A percentile compares a stretch with the other conserved stretches of the same genome.
phyloP scores from a whole-genome alignment of 2,113 vertebrate genomes.

The Cinclus mexicanus region DNA sequence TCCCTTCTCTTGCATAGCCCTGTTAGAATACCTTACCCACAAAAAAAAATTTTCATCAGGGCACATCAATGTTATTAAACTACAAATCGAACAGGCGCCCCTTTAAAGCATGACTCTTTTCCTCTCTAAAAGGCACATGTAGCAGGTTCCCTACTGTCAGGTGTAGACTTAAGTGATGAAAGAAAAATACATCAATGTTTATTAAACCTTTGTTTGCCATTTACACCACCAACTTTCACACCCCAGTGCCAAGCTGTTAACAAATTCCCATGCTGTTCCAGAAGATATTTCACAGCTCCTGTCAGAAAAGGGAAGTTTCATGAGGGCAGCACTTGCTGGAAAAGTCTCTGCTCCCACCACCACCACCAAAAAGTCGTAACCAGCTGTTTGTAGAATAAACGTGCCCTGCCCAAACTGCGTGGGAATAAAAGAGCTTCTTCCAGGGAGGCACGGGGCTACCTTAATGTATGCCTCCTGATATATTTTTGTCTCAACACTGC shows the following conservation, averaged over 20 bases:
- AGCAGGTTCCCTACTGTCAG: constrained; percentile 41
- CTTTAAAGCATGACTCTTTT: neutral
- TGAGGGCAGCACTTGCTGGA: neutral
- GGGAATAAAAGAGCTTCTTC: neutral
- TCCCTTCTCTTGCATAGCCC: neutral
- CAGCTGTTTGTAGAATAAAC: constrained; percentile 20
- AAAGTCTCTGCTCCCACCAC: constrained; percentile 21
- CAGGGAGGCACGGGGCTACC: neutral
- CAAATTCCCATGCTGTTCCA: constrained; percentile 44
- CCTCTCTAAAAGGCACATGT: neutral
- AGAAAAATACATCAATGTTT: constrained; percentile 64
- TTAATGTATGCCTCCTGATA: neutral
- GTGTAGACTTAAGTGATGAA: constrained; percentile 40
- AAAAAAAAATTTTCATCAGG: neutral
- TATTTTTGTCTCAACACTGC: neutral
- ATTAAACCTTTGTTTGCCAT: constrained; percentile 63
- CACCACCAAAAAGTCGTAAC: constrained; percentile 21
- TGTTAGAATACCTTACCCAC: neutral
- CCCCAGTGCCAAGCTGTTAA: constrained; percentile 55
- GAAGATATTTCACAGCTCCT: constrained; percentile 61
- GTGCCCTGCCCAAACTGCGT: neutral
- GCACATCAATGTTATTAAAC: neutral
- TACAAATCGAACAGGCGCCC: neutral
- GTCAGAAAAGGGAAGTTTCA: constrained; percentile 46
- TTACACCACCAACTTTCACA: constrained; percentile 62